phyloP scores from a whole-genome alignment of 2,797 vertebrate species.

The Fundulus diaphanus region DNA sequence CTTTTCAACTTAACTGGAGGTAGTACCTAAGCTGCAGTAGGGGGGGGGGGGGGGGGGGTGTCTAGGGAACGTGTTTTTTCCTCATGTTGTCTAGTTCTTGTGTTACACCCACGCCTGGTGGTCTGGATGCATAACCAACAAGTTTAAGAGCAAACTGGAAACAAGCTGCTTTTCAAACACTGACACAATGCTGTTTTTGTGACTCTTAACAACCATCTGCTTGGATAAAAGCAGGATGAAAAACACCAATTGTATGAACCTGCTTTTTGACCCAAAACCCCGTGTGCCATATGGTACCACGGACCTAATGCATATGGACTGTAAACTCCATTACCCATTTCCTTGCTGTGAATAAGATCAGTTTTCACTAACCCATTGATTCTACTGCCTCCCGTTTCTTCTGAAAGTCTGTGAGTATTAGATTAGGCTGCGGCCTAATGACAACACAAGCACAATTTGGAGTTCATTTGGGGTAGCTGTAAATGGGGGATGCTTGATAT shows the following conservation, averaged over 20 bases:
- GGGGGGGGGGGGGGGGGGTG: too few relatives aligned
- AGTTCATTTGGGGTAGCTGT: not conserved
- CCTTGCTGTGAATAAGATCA: constrained; percentile 44
- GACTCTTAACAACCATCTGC: constrained; percentile 7
- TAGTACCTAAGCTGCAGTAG: not conserved
- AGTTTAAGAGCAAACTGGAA: constrained; percentile 7
- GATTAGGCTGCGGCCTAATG: constrained; percentile 22
- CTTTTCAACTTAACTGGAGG: constrained; percentile 2
- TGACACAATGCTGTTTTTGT: constrained; percentile 5
- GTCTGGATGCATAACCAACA: constrained; percentile 35
- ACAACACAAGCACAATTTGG: constrained; percentile 4
- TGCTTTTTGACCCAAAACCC: constrained; percentile 4
- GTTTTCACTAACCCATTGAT: constrained; percentile 38
- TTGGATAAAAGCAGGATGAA: constrained; percentile 18
- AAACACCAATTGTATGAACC: constrained; percentile 13
- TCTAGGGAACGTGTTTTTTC: constrained; percentile 41
- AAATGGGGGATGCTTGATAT: not conserved
- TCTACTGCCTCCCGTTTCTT: constrained; percentile 29
- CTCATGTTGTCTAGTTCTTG: constrained; percentile 28
- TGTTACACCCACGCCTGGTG: constrained; percentile 30
- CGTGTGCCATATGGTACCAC: constrained; percentile 39
- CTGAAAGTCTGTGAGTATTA: constrained; percentile 38
- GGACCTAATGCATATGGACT: constrained; percentile 30
- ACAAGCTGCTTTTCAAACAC: constrained; percentile 18
- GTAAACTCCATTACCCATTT: constrained; percentile 17